Percentiles rank a stretch among this genome's conserved stretches.
phyloP scores from a whole-genome alignment of 2,888 invertebrate species.

The Eristalis arbustorum region DNA sequence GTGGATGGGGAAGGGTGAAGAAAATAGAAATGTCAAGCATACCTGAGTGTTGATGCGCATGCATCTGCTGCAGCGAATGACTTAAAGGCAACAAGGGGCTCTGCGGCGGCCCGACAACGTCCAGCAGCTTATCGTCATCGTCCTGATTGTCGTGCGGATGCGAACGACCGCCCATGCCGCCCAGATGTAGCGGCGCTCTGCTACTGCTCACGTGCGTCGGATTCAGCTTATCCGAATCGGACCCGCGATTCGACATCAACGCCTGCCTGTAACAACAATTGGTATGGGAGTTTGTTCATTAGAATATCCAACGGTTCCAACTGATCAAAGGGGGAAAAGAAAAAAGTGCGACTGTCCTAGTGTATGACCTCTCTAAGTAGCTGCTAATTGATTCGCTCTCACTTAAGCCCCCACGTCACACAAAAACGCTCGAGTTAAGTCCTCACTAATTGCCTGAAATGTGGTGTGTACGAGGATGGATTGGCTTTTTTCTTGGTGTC shows the following conservation, averaged over 20 bases:
- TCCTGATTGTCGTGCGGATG: conserved; percentile 82
- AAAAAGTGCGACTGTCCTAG: conserved; percentile 29
- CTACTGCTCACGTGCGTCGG: conserved; percentile 83
- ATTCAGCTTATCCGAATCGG: conserved; percentile 81
- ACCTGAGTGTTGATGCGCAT: conserved; percentile 81
- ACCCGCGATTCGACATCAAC: conserved; percentile 80
- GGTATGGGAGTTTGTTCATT: conserved; percentile 76
- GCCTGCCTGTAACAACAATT: conserved; percentile 87
- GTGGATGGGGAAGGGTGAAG: neutral
- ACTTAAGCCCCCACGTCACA: conserved; percentile 43
- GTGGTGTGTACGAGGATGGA: too few species aligned
- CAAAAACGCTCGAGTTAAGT: conserved; percentile 50
- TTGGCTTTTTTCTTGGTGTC: neutral
- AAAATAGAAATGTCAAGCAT: conserved; percentile 69
- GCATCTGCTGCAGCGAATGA: conserved; percentile 80
- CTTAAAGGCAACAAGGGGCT: conserved; percentile 86
- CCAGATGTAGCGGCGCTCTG: conserved; percentile 78
- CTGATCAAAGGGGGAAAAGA: conserved; percentile 13
- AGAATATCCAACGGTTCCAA: conserved; percentile 78
- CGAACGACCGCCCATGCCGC: conserved; percentile 78
- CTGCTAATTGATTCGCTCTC: conserved; percentile 37
- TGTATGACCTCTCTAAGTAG: conserved; percentile 18
- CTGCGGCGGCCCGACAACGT: conserved; percentile 93
- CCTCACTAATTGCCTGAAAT: conserved; percentile 61
- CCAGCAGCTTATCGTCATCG: conserved; percentile 91